Percentiles rank a stretch among this genome's conserved stretches.
These are phyloP conservation scores for Saccostrea echinata DNA, from an alignment of 1,140 invertebrate species.

Conservation along the genomic window DNA sequence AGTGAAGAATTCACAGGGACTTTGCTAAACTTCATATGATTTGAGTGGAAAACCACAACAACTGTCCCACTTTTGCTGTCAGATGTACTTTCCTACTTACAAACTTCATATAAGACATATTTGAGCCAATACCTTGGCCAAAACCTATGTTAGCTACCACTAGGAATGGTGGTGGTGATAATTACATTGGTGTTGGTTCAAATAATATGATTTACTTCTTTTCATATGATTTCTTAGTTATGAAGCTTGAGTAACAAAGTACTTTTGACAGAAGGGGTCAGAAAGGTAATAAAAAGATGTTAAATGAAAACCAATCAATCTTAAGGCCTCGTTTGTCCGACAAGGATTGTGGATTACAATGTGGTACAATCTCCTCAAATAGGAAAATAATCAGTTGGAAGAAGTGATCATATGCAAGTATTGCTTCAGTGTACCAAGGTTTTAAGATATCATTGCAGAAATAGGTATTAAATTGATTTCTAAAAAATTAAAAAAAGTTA, in stretches of 20 bases:
- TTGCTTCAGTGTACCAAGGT: too few relatives aligned
- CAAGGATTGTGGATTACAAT: too few relatives aligned
- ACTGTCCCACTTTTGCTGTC: background rate
- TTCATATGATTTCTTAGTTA: background rate
- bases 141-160: background rate
- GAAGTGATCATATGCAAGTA: too few relatives aligned
- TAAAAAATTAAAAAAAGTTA: too few relatives aligned
- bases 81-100: constrained; percentile 10
- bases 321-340: too few relatives aligned
- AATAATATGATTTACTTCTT: background rate
- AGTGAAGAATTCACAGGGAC: background rate
- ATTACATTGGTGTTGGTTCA: background rate
- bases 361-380: too few relatives aligned
- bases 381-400: too few relatives aligned
- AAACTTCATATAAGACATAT: constrained; percentile 20
- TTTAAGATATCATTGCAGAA: too few relatives aligned
- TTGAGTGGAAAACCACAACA: too few relatives aligned
- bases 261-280: constrained; percentile 13
- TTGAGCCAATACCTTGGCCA: background rate
- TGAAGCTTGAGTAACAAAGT: constrained; percentile 28
- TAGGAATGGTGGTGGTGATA: background rate
- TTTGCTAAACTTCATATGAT: background rate
- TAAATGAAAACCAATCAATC: too few relatives aligned
- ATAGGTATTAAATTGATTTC: too few relatives aligned
- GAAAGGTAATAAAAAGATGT: background rate